Evolutionary conservation across 1,140 invertebrate genomes (phyloP).

Genomic region (Mycetomoellerius zeteki): DNA sequence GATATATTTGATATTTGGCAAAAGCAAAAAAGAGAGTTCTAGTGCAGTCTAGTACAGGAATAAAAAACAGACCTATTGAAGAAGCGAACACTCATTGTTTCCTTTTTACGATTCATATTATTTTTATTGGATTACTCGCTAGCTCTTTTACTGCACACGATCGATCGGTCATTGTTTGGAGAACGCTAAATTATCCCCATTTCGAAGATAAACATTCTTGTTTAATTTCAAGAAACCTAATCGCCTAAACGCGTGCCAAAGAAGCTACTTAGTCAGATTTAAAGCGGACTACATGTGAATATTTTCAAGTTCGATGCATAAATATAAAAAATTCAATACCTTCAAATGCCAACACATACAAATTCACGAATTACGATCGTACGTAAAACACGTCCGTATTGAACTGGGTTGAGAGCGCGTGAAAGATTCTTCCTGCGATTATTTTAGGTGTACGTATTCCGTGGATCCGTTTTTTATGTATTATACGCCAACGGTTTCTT

Average conservation of each 20-base stretch:
- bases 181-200: too few relatives aligned
- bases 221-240: neutral
- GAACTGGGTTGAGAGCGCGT: neutral
- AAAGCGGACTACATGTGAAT: neutral
- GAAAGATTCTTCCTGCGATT: conserved; percentile 34
- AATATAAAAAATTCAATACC: conserved; percentile 32
- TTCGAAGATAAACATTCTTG: neutral
- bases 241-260: neutral
- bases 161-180: neutral
- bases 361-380: conserved; percentile 29
- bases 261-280: neutral
- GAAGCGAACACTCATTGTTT: neutral
- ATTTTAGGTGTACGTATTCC: conserved; percentile 1
- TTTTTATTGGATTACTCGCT: neutral
- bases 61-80: neutral
- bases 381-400: neutral
- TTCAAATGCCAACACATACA: conserved; percentile 37
- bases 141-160: neutral
- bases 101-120: neutral
- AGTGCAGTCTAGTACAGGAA: too few relatives aligned
- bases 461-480: conserved; percentile 20
- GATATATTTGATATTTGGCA: too few relatives aligned
- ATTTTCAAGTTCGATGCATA: neutral
- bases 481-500: neutral
- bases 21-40: too few relatives aligned